Evolutionary conservation across 2,113 vertebrate species (phyloP), one percentile per base, ranked within the genome.

Genomic region (Greenwoodochromis staneri): DNA sequence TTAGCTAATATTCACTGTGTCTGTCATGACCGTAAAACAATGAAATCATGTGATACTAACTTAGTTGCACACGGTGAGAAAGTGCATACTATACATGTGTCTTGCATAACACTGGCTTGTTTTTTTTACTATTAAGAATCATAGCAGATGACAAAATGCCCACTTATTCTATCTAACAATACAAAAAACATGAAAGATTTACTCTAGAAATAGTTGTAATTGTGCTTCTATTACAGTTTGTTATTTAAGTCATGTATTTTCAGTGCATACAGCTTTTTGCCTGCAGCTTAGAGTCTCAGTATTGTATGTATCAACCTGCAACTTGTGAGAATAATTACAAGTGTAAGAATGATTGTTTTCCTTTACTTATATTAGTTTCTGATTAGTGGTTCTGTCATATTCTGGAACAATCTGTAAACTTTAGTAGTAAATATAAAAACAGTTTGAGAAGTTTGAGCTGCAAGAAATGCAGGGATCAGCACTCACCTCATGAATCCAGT

Each of bases 201-300:
- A 42, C 40, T 42, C 11, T 42, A 42, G 11, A 42, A 42, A 42
- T 42, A 42, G 3, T 3, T 42, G 40, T 42, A 42, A 6, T 42
- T 42, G 40, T 42, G 40, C 12, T 42, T 42, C 40, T 42, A 13
- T 42, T 42, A 42, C 40, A 42, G 40, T 42, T 42, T 13, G 12
- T 42, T 61, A 61, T 61, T 31, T 61, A 0, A 34, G 16, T 61
- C 57, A 61, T 61, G 27, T 17, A 34, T 34, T 61, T 0, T 61
- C 29, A 61, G 57, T 34, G 8, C 16, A 61, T 19, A 19, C 57
- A 17, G 57, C 8, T 1, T 61, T 61, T 0, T 61, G 8, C 29
- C 57, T 17, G 2, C 8, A 19, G 16, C 57, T 61, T 10, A 31
- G 57, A 34, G 57, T 34, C 3, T 34, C 29, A 61, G 59, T 34